Evolutionary conservation across 2,888 invertebrate genomes (phyloP), one percentile per base, ranked within the genome.

Genomic region (Plebejus melissa): DNA sequence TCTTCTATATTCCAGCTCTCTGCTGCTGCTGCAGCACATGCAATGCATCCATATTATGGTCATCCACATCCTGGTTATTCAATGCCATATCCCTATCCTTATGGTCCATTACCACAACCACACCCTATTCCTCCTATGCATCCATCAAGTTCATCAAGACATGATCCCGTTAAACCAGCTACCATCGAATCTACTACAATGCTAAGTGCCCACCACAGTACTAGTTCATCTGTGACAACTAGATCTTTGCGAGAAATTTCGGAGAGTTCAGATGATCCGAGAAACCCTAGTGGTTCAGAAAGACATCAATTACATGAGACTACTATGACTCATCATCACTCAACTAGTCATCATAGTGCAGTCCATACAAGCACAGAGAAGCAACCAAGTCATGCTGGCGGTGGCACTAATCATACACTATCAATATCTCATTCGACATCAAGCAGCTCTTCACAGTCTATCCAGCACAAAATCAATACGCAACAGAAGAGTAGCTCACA

Each of bases 91-190:
- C 95, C 96, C 1, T 96, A 97, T 91, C 94, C 96, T 75, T 95
- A 97, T 81, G 95, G 95, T 7, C 95, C 96, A 1, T 94, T 96
- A 77, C 96, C 96, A 4, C 96, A 96, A 82, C 96, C 96, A 1
- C 96, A 96, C 81, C 95, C 96, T 6, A 95, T 96, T 83, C 96
- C 96, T 22, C 96, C 96, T 2, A 95, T 96, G 82, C 94, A 94
- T 81, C 86, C 94, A 80, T 82, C 90, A 13, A 93, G 91, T 80
- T 86, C 90, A 50, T 88, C 93, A 76, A 84, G 94, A 77, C 94
- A 94, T 80, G 94, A 94, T 54, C 90, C 92, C 81, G 91, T 91
- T 46, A 94, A 94, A 85, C 91, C 94, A 54, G 84, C 93, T 9
- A 89, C 94, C n/a, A 94, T 95, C 70, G 96, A 96, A 81, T 94